These are phyloP conservation scores for Chascanopsetta lugubris DNA, from an alignment of 2,113 vertebrate genomes.

Conservation along the genomic window DNA sequence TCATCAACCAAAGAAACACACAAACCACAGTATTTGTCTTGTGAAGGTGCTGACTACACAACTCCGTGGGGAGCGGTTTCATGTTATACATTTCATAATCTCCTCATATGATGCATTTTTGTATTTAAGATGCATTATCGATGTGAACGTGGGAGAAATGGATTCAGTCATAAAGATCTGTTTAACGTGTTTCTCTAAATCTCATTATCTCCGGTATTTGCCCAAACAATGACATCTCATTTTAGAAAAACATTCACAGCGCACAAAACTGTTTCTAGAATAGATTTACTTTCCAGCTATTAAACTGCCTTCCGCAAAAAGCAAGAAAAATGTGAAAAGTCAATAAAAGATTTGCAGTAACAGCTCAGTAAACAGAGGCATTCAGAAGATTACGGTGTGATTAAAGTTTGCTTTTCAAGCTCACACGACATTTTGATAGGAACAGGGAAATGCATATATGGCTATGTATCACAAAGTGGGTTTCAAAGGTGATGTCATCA, in stretches of 20 bases:
- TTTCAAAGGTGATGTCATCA: no score
- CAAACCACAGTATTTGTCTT: background rate
- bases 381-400: background rate
- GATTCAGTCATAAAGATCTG: background rate
- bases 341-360: background rate
- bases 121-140: background rate
- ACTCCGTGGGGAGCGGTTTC: background rate
- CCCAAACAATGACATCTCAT: background rate
- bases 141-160: background rate
- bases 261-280: background rate
- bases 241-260: background rate
- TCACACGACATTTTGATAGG: background rate
- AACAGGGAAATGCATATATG: no score
- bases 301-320: background rate
- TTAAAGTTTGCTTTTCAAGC: background rate
- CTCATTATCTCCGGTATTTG: background rate
- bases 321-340: slow-evolving; percentile 6
- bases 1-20: background rate
- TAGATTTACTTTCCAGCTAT: background rate
- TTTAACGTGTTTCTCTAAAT: background rate
- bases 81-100: no score
- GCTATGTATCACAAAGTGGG: no score
- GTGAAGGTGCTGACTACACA: background rate
- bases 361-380: background rate
- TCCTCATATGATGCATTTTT: background rate